A percentile compares a stretch with the other conserved stretches of the same genome.
These are phyloP conservation scores for Penaeus japonicus DNA, from an alignment of 1,140 invertebrate species.

Conservation along the genomic window DNA sequence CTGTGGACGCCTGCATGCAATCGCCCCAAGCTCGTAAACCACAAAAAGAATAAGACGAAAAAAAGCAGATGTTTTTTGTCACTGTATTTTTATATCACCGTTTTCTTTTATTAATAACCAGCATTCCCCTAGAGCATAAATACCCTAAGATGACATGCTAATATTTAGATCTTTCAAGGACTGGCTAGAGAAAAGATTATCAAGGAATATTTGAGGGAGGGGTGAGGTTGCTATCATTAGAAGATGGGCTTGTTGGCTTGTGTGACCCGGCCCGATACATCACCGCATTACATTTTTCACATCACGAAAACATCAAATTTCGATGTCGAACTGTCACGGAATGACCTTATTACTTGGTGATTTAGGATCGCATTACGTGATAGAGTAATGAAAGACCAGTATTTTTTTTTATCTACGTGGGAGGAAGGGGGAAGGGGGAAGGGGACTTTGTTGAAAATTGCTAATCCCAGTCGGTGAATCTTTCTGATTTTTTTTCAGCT, in stretches of 20 bases:
- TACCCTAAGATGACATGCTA: slow-evolving; percentile 6
- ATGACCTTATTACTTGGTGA: slow-evolving; percentile 40
- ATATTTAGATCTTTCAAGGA: not conserved
- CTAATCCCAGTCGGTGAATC: not conserved
- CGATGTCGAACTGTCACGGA: slow-evolving; percentile 34
- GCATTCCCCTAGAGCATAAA: not conserved
- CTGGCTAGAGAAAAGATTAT: not conserved
- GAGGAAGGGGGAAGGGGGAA: not conserved
- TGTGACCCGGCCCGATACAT: slow-evolving; percentile 30
- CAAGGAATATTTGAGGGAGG: too few relatives aligned
- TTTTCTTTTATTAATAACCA: not conserved
- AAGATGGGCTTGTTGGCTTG: not conserved
- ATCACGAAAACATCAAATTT: slow-evolving; percentile 42
- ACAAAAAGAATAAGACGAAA: not conserved
- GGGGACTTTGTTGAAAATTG: not conserved
- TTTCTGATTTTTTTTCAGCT: not conserved
- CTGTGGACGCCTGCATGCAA: not conserved
- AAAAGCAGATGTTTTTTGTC: not conserved
- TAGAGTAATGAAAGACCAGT: slow-evolving; percentile 11
- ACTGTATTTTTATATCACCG: not conserved
- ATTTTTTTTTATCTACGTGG: not conserved
- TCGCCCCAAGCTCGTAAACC: not conserved
- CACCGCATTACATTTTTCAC: slow-evolving; percentile 41
- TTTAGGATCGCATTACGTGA: slow-evolving; percentile 19
- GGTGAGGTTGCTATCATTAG: not conserved